Conservation (phyloP, 2,113 vertebrate genomes). For the Odocoileus hemionus region DNA sequence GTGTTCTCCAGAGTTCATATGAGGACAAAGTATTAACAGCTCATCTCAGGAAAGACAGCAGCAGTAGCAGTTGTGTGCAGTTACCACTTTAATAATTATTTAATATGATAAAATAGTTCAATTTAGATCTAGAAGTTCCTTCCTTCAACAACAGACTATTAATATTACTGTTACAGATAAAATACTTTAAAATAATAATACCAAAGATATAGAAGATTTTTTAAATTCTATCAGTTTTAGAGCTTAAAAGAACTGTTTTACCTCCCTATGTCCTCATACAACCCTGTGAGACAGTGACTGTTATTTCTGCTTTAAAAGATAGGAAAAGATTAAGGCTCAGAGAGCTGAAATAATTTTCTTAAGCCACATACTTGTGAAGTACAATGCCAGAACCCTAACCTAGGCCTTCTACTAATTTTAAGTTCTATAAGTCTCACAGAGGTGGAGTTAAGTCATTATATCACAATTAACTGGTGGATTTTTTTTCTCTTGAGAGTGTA, state of each 20-base stretch:
- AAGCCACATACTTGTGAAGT: neutral
- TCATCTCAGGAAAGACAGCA: neutral
- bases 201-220: neutral
- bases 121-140: neutral
- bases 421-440: neutral
- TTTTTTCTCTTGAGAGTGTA: neutral
- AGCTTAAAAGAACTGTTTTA: conserved; percentile 8
- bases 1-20: conserved; percentile 16
- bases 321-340: neutral
- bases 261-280: neutral
- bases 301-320: neutral
- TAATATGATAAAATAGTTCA: neutral
- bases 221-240: neutral
- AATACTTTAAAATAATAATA: neutral
- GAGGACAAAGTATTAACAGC: conserved; percentile 3
- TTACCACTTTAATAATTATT: neutral
- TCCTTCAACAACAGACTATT: conserved; percentile 28
- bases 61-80: neutral
- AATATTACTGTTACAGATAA: neutral
- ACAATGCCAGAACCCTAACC: neutral
- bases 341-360: neutral
- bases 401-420: neutral
- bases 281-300: neutral
- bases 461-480: neutral
- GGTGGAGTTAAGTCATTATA: neutral